Evolutionary conservation across 2,888 invertebrate genomes (phyloP).

Genomic region (Sinhomidia bicolor): DNA sequence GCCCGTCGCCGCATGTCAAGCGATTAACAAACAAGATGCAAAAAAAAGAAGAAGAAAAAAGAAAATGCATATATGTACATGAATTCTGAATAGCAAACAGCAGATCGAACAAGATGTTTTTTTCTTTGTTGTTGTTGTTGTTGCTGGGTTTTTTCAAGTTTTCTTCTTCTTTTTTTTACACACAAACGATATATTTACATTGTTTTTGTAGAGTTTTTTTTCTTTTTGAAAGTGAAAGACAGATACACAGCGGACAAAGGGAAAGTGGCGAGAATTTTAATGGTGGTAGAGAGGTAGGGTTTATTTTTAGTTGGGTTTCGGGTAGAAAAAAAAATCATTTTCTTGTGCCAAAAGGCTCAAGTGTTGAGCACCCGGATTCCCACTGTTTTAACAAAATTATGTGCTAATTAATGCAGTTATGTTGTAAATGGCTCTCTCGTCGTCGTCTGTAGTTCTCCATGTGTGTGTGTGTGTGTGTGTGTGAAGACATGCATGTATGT

Average conservation of each 20-base stretch:
- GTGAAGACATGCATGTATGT: background rate
- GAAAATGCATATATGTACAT: no score
- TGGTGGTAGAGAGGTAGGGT: background rate
- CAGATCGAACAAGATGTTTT: background rate
- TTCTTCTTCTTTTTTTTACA: background rate
- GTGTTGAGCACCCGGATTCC: slow-evolving; percentile 28
- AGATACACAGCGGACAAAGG: background rate
- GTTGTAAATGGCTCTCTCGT: slow-evolving; percentile 17
- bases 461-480: background rate
- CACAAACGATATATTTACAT: background rate
- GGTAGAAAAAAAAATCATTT: background rate
- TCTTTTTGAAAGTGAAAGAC: background rate
- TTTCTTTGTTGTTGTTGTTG: no score
- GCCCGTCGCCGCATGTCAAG: background rate
- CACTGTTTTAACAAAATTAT: slow-evolving; percentile 32
- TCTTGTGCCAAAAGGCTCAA: slow-evolving; percentile 1
- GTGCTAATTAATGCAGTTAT: slow-evolving; percentile 42
- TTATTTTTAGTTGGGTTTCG: background rate
- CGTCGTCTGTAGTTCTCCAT: no score
- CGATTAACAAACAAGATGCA: slow-evolving; percentile 30
- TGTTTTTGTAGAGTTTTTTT: background rate
- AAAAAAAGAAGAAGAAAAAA: no score
- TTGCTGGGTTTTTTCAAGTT: background rate
- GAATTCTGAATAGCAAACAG: background rate
- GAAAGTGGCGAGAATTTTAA: background rate